A percentile compares a stretch with the other conserved stretches of the same genome.
Evolutionary conservation across 2,113 vertebrate genomes (phyloP).

Genomic region (Dicrurus megarhynchus): DNA sequence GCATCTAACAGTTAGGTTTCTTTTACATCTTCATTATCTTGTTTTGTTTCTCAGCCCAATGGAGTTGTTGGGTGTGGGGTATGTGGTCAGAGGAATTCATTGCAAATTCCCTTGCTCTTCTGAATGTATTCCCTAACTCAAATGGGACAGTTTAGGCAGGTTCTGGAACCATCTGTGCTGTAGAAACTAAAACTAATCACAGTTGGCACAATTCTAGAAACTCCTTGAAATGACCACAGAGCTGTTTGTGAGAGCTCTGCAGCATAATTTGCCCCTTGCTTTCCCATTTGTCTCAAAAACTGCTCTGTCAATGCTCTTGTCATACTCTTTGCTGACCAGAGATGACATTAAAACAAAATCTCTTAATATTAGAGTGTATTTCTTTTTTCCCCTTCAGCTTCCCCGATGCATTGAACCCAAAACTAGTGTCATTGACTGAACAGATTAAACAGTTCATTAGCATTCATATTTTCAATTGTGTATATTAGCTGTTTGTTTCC

Average conservation of each 20-base stretch:
- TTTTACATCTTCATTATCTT: background rate
- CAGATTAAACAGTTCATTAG: background rate
- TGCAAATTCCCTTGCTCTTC: background rate
- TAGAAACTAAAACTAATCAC: background rate
- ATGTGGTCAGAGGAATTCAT: background rate
- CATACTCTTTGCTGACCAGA: background rate
- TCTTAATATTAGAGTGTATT: background rate
- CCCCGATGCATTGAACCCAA: background rate
- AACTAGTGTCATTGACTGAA: background rate
- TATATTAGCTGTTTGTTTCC: slow-evolving; percentile 20
- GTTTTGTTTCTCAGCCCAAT: background rate
- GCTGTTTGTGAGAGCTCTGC: background rate
- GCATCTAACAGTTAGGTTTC: background rate
- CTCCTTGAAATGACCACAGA: background rate
- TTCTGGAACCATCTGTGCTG: background rate
- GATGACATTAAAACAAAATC: background rate
- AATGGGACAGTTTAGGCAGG: background rate
- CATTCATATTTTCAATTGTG: background rate
- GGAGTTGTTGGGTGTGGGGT: background rate
- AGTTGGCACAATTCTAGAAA: background rate
- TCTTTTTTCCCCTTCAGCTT: background rate
- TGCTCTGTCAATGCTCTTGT: background rate
- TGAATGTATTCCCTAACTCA: background rate
- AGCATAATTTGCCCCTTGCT: background rate
- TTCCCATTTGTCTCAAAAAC: background rate